Evolutionary conservation across 1,140 invertebrate genomes (phyloP), one percentile per base, ranked within the genome.

Genomic region (Microplitis demolitor): DNA sequence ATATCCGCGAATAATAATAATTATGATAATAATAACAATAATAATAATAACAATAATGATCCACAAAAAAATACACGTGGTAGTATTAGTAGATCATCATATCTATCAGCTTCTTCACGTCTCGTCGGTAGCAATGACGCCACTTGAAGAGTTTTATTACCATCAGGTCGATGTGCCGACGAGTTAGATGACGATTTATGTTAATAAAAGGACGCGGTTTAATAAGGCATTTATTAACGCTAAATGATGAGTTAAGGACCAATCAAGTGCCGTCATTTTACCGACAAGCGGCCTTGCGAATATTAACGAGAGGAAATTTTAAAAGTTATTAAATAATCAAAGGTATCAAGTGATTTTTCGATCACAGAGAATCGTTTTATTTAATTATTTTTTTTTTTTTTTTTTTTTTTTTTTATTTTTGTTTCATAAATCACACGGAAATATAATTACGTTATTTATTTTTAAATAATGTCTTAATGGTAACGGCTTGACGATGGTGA

Each of bases 131-230:
- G 62, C n/a, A 67, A 50, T 9, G 74, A 76, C 45, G 62, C 79
- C 13, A 68, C 72, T 54, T 74, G 72, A 74, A 68, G 9, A 72
- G 73, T 8, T 66, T 72, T 14, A 8, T 78, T 34, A 39, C 69
- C 74, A 45, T 77, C 78, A 71, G 78, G 78, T 78, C 72, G 53
- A 51, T 53, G 61, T 50, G 58, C 58, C 56, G 51, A 69, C 78
- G 74, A 72, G 78, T 74, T 74, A 79, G 76, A 66, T 72, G 75
- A 69, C 24, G 24, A 24, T 24, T 24, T 24, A 24, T 24, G 24
- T 60, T 71, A 74, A 72, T 77, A 50, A 64, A 54, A 71, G 74
- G 35, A 45, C 24, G 6, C 14, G 13, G 16, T 33, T 33, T 56
- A 34, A 45, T 6, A 69, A 71, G 69, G 69, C 69, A 71, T 71